Conservation (phyloP, 2,113 vertebrate species). For the Nansenia antarctica region DNA sequence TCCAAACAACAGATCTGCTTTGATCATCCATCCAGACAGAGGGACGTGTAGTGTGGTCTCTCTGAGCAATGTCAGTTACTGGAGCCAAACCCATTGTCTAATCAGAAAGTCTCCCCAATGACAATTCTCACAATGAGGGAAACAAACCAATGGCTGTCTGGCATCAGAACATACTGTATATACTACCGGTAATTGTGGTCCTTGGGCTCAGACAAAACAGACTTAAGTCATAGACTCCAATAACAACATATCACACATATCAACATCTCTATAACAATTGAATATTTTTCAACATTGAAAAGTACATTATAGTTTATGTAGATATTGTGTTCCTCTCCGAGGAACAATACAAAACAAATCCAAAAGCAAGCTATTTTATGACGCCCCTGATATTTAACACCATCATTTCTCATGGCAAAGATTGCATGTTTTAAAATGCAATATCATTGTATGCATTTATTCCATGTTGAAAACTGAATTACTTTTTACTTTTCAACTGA, state of each 20-base stretch:
- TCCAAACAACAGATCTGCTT: constrained; percentile 30
- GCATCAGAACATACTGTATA: constrained; percentile 32
- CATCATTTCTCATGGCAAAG: neutral
- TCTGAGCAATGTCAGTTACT: constrained; percentile 31
- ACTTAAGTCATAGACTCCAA: neutral
- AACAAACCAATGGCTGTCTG: constrained; percentile 28
- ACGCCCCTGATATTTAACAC: neutral
- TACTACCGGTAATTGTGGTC: constrained; percentile 46
- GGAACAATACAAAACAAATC: too few species aligned
- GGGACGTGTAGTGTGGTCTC: constrained; percentile 3
- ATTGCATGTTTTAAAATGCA: neutral
- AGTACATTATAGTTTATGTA: too few species aligned
- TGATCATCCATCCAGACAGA: constrained; percentile 46
- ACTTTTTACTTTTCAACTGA: constrained; percentile 3
- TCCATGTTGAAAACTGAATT: neutral
- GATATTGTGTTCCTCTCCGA: neutral
- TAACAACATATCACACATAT: neutral
- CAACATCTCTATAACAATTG: too few species aligned
- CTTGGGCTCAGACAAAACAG: constrained; percentile 24
- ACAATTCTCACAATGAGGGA: constrained; percentile 34
- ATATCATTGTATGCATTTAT: neutral
- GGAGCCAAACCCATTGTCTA: constrained; percentile 40
- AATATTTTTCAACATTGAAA: too few species aligned
- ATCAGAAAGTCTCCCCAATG: constrained; percentile 44
- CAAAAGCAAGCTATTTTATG: too few species aligned